Evolutionary conservation across 1,140 invertebrate species (phyloP).

Genomic region (Paraescarpia echinospica): DNA sequence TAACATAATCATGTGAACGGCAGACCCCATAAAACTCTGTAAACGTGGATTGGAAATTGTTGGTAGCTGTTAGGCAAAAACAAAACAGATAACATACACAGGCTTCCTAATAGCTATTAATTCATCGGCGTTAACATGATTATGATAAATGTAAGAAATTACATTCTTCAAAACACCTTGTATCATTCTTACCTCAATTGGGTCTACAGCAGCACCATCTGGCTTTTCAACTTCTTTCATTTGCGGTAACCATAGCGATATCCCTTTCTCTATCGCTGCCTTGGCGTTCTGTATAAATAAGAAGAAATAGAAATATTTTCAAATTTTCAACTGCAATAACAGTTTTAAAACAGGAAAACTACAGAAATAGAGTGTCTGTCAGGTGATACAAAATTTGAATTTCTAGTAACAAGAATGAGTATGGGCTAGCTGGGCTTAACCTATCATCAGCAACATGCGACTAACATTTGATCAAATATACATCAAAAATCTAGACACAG

Average conservation of each 20-base stretch:
- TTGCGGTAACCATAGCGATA: conserved; percentile 54
- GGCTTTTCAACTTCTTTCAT: conserved; percentile 31
- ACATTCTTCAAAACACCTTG: not conserved
- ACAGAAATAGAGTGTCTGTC: not conserved
- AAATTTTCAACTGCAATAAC: not conserved
- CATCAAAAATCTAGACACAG: not conserved
- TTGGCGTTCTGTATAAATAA: conserved; percentile 46
- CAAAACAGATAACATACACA: no score
- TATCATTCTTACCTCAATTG: conserved; percentile 40
- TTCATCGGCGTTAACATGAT: not conserved
- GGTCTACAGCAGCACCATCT: conserved; percentile 32
- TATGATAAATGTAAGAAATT: not conserved
- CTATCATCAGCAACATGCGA: not conserved
- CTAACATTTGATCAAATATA: not conserved
- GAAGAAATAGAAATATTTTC: not conserved
- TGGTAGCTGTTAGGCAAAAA: no score
- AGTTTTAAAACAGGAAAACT: not conserved
- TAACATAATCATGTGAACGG: no score
- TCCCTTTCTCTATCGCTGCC: conserved; percentile 48
- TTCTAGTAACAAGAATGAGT: not conserved
- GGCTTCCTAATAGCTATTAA: no score
- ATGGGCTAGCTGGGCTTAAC: not conserved
- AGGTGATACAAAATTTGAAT: not conserved
- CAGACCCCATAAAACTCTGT: no score
- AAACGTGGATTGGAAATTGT: no score